These are phyloP conservation scores for Takifugu flavidus DNA, from an alignment of 2,113 vertebrate genomes.

Conservation along the genomic window DNA sequence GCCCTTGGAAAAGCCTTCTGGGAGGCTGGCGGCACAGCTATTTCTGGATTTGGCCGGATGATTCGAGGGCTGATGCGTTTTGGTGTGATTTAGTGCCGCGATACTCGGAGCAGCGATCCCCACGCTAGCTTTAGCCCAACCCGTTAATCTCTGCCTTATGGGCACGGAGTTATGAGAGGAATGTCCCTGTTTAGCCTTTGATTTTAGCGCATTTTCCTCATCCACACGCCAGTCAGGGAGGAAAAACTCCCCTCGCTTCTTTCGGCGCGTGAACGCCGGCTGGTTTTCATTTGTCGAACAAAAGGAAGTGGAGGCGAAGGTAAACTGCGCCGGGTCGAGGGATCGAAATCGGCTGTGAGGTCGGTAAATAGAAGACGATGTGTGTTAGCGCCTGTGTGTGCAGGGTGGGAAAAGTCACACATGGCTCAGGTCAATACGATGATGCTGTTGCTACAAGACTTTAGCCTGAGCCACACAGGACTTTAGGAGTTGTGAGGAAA, in stretches of 20 bases:
- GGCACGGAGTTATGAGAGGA: constrained; percentile 54
- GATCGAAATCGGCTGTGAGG: too few relatives aligned
- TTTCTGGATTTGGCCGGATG: constrained; percentile 48
- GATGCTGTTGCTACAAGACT: too few relatives aligned
- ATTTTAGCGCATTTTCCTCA: constrained; percentile 44
- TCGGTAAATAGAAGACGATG: too few relatives aligned
- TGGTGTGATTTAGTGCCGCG: constrained; percentile 34
- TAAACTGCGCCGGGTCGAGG: too few relatives aligned
- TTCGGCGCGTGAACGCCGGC: too few relatives aligned
- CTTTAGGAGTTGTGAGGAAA: too few relatives aligned
- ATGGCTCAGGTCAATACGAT: too few relatives aligned
- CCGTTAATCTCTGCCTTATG: constrained; percentile 59
- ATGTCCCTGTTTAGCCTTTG: constrained; percentile 54
- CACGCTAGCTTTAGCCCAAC: constrained; percentile 47
- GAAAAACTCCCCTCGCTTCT: not conserved
- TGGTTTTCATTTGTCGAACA: too few relatives aligned
- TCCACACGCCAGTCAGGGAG: constrained; percentile 29
- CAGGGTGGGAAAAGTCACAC: too few relatives aligned
- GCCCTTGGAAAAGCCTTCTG: constrained; percentile 26
- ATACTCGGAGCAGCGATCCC: constrained; percentile 23
- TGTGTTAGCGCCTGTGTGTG: too few relatives aligned
- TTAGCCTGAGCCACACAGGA: too few relatives aligned
- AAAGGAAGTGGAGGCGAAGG: too few relatives aligned
- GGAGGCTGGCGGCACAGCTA: constrained; percentile 26
- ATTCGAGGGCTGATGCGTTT: constrained; percentile 29